Base-by-base conservation (phyloP, 2,113 vertebrate species). In the Pelodiscus sinensis region DNA sequence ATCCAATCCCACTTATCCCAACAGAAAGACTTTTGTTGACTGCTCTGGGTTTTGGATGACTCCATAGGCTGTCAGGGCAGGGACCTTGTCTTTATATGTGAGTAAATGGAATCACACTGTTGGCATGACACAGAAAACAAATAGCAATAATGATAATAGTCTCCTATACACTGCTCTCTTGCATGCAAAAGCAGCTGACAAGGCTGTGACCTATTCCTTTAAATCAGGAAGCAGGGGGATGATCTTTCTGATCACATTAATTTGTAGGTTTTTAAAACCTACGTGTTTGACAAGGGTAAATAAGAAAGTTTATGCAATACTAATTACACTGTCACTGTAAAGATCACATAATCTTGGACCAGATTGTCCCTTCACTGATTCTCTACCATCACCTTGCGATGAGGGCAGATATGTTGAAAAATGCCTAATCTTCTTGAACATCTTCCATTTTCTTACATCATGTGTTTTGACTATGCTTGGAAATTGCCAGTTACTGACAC, bases 191-290 rank as follows among this genome's bases (percentile, higher is more conserved):
- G 65, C 57, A 68, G 58, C 81, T 95, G 95, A 86, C 93, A 94
- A 68, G 92, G 93, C 87, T 95, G 83, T 91, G 94, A 92, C 93
- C 94, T 80, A 55, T 11, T 94, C 83, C 79, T 95, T 73, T 71
- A 79, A 58, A 86, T 65, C 71, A 14, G 71, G 2, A 83, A 50
- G 24, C 89, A 89, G 79, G 81, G 81, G 80, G 92, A 56, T 78
- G 81, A 82, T 25, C 56, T 78, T 83, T 89, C 87, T 16, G 82
- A 44, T 62, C 50, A 65, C 31, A 60, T 89, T 91, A 92, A 81
- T 83, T 89, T 90, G 31, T 85, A 87, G 31, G 80, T 90, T 84
- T 94, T 81, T 86, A 88, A 75, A 5, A 65, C 88, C 57, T n/a
- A 38, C 27, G 55, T 81, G 12, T 87, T 77, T 93, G 57, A 80